A percentile compares a stretch with the other conserved stretches of the same genome.
Evolutionary conservation across 2,113 vertebrate genomes (phyloP).

Genomic region (Gobius niger): DNA sequence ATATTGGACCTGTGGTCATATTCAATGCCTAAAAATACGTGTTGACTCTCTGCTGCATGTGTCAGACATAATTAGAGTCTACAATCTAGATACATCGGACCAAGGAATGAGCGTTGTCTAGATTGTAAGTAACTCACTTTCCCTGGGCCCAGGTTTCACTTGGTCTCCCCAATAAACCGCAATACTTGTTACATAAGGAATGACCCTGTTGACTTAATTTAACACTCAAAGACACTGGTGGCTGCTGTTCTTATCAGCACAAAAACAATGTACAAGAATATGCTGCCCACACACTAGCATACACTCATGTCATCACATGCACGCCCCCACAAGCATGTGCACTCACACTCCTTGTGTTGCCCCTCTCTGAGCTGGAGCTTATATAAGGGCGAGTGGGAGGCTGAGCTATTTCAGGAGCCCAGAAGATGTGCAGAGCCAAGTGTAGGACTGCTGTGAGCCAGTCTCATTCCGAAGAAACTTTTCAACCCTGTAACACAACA

Average conservation of each 20-base stretch:
- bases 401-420: constrained; percentile 5
- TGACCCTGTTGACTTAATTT: neutral
- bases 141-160: no score
- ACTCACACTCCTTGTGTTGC: constrained; percentile 25
- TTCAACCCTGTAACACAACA: neutral
- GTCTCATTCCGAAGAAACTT: constrained; percentile 1
- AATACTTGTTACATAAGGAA: neutral
- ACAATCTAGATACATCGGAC: no score
- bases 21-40: no score
- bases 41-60: no score
- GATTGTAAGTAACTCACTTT: no score
- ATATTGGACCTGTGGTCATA: no score
- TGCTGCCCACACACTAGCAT: constrained; percentile 1
- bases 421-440: constrained; percentile 1
- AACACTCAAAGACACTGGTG: constrained; percentile 1
- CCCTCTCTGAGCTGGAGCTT: constrained; percentile 10
- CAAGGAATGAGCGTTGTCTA: no score
- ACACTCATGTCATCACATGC: neutral
- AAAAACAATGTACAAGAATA: neutral
- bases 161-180: no score
- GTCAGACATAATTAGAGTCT: no score
- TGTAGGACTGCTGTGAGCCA: constrained; percentile 9
- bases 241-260: constrained; percentile 39
- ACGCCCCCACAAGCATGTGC: constrained; percentile 34
- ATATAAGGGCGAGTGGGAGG: constrained; percentile 11